Evolutionary conservation across 1,140 invertebrate species (phyloP), one percentile per base, ranked within the genome.

Genomic region (Thaumetopoea pityocampa): DNA sequence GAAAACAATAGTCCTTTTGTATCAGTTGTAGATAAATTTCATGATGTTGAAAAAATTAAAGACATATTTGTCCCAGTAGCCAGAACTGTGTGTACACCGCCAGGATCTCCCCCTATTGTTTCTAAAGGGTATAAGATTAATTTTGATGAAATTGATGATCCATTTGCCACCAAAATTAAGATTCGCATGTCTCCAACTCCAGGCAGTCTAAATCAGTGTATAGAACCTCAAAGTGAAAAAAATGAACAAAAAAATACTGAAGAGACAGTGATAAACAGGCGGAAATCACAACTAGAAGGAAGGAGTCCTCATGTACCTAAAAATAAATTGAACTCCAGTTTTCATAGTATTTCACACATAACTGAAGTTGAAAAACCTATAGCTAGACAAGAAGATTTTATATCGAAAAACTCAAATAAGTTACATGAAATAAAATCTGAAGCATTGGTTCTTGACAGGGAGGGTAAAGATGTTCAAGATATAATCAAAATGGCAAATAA

Each of bases 91-190:
- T 7, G 16, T 22, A 52, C 56, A 29, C 19, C 53, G 9, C 9
- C 30, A 5, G 6, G 6, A 6, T 65, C 66, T 14, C 67, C 77
- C 11, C 61, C 63, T 5, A 50, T 67, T 20, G 34, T 29, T 32
- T 66, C 61, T 20, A 79, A 73, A 51, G 72, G 68, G 9, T 82
- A 79, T 46, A 73, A 76, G 38, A 69, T 78, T 22, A 72, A 79
- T 46, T 82, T 82, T 49, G 78, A 79, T 44, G 67, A 76, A 16
- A 68, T 80, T 16, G 67, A 74, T 18, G 58, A 82, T 47, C 78
- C 78, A 11, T 82, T 82, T 65, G 69, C 73, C 4, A 76, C 74
- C 4, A 82, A 79, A 59, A 67, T 57, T 9, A 76, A 67, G 43
- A 74, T 76, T 8, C 64, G 67, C 41, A 33, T 54, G 28, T 78